Conservation (phyloP, 2,113 vertebrate species). For the Myxocyprinus asiaticus region DNA sequence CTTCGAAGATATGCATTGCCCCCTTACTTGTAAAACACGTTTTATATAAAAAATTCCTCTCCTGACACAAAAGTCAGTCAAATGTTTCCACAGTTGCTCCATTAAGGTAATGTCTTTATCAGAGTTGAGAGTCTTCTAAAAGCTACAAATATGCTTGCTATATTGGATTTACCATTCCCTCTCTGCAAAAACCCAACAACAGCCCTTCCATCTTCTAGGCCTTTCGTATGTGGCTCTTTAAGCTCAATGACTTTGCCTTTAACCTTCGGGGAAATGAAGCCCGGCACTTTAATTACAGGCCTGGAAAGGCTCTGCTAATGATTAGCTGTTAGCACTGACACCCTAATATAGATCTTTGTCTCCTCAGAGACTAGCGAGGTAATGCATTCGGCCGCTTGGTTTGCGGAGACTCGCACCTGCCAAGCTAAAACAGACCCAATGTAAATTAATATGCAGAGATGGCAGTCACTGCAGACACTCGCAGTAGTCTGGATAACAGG, state of each 20-base stretch:
- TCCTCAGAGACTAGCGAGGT: conserved; percentile 52
- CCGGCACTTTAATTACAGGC: conserved; percentile 64
- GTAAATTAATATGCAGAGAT: conserved; percentile 58
- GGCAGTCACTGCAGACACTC: conserved; percentile 43
- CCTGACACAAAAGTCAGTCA: too few relatives aligned
- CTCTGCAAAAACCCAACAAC: too few relatives aligned
- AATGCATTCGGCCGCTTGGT: conserved; percentile 55
- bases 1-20: too few relatives aligned
- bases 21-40: too few relatives aligned
- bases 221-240: conserved; percentile 37
- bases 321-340: conserved; percentile 68
- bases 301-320: conserved; percentile 62
- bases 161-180: too few relatives aligned
- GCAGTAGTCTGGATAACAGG: conserved; percentile 28
- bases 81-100: too few relatives aligned
- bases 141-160: too few relatives aligned
- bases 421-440: conserved; percentile 37
- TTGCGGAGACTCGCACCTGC: conserved; percentile 21
- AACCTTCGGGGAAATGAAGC: conserved; percentile 67
- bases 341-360: conserved; percentile 57
- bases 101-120: too few relatives aligned
- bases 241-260: conserved; percentile 55
- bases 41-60: too few relatives aligned
- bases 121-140: too few relatives aligned
- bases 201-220: background rate